Evolutionary conservation across 2,888 invertebrate genomes (phyloP).

Genomic region (Himalopsyche anomala): DNA sequence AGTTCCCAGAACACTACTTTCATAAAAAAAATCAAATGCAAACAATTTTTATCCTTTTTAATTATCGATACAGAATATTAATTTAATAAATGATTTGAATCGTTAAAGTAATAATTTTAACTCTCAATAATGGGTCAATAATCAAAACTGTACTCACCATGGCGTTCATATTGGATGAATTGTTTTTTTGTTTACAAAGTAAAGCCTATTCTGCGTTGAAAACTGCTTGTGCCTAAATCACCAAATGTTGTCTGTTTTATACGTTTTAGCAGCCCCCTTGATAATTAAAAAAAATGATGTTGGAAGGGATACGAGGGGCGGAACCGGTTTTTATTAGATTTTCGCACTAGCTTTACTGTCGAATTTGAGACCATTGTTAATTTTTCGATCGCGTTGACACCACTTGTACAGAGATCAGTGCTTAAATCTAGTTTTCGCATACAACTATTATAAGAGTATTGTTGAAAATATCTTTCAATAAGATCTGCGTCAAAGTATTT

Average conservation of each 20-base stretch:
- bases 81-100: too few species aligned
- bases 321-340: not conserved
- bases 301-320: conserved; percentile 16
- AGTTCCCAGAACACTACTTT: too few species aligned
- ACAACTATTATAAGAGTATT: not conserved
- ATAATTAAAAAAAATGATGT: not conserved
- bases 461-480: too few species aligned
- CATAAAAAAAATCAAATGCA: too few species aligned
- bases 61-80: too few species aligned
- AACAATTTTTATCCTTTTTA: too few species aligned
- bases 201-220: conserved; percentile 63
- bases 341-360: not conserved
- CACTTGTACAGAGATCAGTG: not conserved
- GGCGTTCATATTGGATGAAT: conserved; percentile 56
- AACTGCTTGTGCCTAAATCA: conserved; percentile 58
- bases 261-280: conserved; percentile 26
- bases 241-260: conserved; percentile 6
- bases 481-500: too few species aligned
- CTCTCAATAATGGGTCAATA: not conserved
- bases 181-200: conserved; percentile 44
- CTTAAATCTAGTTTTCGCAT: not conserved
- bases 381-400: not conserved
- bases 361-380: not conserved
- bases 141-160: conserved; percentile 46
- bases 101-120: too few species aligned